Evolutionary conservation across 2,888 invertebrate species (phyloP).

Genomic region (Tenodera sinensis): DNA sequence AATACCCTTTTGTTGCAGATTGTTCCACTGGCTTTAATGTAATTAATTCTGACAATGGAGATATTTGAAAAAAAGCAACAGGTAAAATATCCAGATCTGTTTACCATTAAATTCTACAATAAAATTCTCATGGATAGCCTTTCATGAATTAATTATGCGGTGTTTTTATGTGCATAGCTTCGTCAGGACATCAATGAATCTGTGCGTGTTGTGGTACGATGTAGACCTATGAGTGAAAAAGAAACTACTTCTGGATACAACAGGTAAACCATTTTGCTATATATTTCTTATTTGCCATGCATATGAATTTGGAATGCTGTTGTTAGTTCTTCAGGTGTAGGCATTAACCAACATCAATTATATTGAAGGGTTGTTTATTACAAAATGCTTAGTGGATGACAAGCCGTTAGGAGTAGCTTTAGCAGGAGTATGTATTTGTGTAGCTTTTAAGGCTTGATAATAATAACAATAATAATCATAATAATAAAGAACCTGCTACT

Average conservation of each 20-base stretch:
- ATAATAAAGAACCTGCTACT: too few relatives aligned
- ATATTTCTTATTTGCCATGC: too few relatives aligned
- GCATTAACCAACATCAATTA: too few relatives aligned
- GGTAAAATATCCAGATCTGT: neutral
- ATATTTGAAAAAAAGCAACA: neutral
- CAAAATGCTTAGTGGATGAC: too few relatives aligned
- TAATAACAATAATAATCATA: too few relatives aligned
- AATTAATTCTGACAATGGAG: neutral
- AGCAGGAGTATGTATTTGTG: too few relatives aligned
- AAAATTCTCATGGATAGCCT: neutral
- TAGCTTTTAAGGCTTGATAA: too few relatives aligned
- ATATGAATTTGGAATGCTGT: too few relatives aligned
- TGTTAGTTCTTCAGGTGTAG: too few relatives aligned
- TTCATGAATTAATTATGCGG: neutral
- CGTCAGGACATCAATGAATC: constrained; percentile 62
- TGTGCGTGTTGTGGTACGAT: constrained; percentile 95
- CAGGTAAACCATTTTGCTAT: constrained; percentile 41
- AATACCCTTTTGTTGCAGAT: neutral
- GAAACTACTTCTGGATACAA: constrained; percentile 72
- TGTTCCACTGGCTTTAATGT: neutral
- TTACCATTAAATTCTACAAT: neutral
- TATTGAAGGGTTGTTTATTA: too few relatives aligned
- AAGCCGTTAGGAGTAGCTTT: too few relatives aligned
- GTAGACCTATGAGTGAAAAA: constrained; percentile 88
- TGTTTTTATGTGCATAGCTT: neutral